Base-by-base conservation (phyloP, 1,140 invertebrate species). In the Aphelenchoides avenae region DNA sequence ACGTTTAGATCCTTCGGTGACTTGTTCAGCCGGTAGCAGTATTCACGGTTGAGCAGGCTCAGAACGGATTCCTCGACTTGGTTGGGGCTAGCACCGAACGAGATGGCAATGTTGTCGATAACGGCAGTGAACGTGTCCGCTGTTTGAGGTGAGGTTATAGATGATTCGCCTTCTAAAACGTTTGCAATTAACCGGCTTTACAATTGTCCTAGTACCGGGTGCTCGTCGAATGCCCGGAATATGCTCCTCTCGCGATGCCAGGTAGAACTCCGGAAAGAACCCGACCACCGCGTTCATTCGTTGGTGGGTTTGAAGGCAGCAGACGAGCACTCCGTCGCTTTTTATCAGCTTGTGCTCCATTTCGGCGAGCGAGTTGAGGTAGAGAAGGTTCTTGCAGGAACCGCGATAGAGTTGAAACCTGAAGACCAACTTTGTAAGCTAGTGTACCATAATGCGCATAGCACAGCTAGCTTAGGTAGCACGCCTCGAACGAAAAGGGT, bases 341-440 rank as follows among this genome's bases (percentile, higher is more conserved):
- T 59, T 61, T 40, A 27, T 22, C 9, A 60, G 30, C n/a, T 5
- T 31, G 13, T 47, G 34, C 30, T 26, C 58, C 18, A 18, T 31
- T 13, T 62, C 57, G 15, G 11, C 26, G 3, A 18, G 15, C 30
- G 6, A 31, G 36, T 57, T 46, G 9, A 47, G 15, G 30, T 66
- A 66, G 22, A 43, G 20, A 15, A 62, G 31, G 0, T 22, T 9
- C 26, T 20, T 46, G 26, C 52, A 66, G n/a, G 63, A 44, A 15
- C 60, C 60, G 22, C 24, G 40, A 40, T 66, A 62, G 24, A 62
- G 22, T 61, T 66, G 62, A 41, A 47, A 65, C 44, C 59, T 61
- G 34, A n/a, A 61, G 13, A n/a, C n/a, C n/a, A n/a, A n/a, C n/a
- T n/a, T n/a, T n/a, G n/a, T n/a, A n/a, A n/a, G n/a, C n/a, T n/a